A percentile compares a stretch with the other conserved stretches of the same genome.
Evolutionary conservation across 1,140 invertebrate species (phyloP).

Genomic region (Agrilus planipennis): DNA sequence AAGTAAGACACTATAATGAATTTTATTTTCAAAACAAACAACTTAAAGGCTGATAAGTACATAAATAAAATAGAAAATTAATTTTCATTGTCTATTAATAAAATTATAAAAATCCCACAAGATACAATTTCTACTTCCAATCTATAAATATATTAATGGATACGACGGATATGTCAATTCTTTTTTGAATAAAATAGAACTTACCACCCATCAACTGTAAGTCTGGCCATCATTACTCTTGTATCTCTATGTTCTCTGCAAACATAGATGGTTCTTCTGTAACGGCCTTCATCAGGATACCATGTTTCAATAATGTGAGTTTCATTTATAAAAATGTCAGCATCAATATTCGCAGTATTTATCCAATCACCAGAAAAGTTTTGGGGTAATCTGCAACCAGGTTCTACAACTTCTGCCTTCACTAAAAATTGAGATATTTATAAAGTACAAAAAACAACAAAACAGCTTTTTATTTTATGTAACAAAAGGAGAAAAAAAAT

Average conservation of each 20-base stretch:
- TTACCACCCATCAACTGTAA: slow-evolving; percentile 92
- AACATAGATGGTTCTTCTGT: slow-evolving; percentile 83
- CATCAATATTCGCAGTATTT: slow-evolving; percentile 92
- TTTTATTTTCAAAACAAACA: no score
- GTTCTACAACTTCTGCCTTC: slow-evolving; percentile 74
- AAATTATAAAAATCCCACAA: no score
- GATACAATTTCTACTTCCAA: no score
- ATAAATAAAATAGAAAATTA: no score
- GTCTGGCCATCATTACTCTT: slow-evolving; percentile 86
- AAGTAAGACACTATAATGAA: no score
- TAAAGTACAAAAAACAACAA: not conserved
- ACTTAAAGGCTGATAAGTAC: no score
- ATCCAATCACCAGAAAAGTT: slow-evolving; percentile 94
- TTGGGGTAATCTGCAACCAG: slow-evolving; percentile 81
- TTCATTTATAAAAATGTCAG: slow-evolving; percentile 86
- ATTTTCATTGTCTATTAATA: no score
- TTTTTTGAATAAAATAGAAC: not conserved
- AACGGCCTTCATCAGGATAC: slow-evolving; percentile 82
- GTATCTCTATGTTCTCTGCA: slow-evolving; percentile 81
- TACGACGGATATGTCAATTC: no score
- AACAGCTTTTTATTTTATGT: not conserved
- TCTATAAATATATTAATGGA: no score
- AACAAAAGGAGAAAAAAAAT: not conserved
- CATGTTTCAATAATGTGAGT: slow-evolving; percentile 93
- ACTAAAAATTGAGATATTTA: slow-evolving; percentile 44